A percentile compares a stretch with the other conserved stretches of the same genome.
These are phyloP conservation scores for Macrotrachela quadricornifera DNA, from an alignment of 1,140 invertebrate species.

Conservation along the genomic window DNA sequence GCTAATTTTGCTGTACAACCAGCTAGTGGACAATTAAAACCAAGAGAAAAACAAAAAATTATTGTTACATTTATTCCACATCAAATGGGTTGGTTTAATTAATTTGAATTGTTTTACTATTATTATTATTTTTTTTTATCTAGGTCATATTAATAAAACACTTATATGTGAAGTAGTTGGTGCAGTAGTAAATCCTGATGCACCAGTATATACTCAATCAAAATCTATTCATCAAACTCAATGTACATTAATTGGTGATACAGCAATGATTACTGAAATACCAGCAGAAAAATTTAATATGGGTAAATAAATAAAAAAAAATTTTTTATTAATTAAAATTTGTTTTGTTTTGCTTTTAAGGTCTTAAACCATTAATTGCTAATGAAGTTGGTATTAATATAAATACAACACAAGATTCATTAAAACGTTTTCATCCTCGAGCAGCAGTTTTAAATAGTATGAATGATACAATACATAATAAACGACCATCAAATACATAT, in stretches of 20 bases:
- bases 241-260: not conserved
- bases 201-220: not conserved
- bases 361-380: constrained; percentile 26
- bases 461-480: constrained; percentile 16
- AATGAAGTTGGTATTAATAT: constrained; percentile 29
- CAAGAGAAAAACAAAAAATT: constrained; percentile 20
- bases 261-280: not conserved
- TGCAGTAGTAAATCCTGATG: not conserved
- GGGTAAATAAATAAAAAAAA: not conserved
- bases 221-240: constrained; percentile 1
- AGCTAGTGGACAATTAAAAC: constrained; percentile 19
- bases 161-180: constrained; percentile 5
- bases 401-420: constrained; percentile 18
- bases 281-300: not conserved
- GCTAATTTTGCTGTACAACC: constrained; percentile 26
- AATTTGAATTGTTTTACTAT: not conserved
- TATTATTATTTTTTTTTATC: not conserved
- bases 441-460: constrained; percentile 18
- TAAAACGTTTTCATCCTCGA: constrained; percentile 13
- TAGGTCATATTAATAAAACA: constrained; percentile 5
- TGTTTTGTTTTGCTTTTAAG: constrained; percentile 13
- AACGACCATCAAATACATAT: constrained; percentile 6
- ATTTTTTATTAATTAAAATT: not conserved
- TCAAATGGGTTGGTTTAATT: constrained; percentile 21
- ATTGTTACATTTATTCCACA: constrained; percentile 26